A percentile compares a stretch with the other conserved stretches of the same genome.
phyloP scores from a whole-genome alignment of 2,113 vertebrate species.

The Greenwoodochromis staneri region DNA sequence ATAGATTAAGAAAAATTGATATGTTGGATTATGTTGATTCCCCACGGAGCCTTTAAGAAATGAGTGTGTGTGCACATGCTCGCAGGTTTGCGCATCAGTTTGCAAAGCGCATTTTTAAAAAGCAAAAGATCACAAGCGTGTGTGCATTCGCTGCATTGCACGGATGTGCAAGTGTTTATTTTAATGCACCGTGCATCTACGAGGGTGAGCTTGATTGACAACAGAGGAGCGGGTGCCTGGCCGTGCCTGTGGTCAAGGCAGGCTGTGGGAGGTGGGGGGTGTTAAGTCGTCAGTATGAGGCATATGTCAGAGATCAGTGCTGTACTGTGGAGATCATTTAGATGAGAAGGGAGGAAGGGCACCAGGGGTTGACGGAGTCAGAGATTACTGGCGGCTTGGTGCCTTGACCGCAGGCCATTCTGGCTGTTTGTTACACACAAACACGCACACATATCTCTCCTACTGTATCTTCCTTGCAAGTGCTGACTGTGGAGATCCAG shows the following conservation, averaged over 20 bases:
- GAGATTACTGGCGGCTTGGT: slow-evolving; percentile 45
- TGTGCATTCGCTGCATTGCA: slow-evolving; percentile 13
- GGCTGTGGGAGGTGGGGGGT: slow-evolving; percentile 35
- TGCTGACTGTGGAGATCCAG: neutral
- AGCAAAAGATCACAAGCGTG: neutral
- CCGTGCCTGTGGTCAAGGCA: slow-evolving; percentile 31
- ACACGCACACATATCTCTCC: neutral
- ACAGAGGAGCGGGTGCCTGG: neutral
- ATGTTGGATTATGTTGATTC: neutral
- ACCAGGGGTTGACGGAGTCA: neutral
- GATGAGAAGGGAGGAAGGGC: slow-evolving; percentile 18
- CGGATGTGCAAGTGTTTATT: neutral
- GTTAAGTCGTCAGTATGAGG: slow-evolving; percentile 62
- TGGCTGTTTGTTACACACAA: slow-evolving; percentile 1
- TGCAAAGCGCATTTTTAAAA: neutral
- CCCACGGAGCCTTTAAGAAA: neutral
- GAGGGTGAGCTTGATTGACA: slow-evolving; percentile 26
- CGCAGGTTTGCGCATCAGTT: neutral
- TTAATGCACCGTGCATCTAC: neutral
- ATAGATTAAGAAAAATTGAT: neutral
- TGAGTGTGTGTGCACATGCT: neutral
- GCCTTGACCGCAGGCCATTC: slow-evolving; percentile 21
- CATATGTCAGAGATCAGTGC: slow-evolving; percentile 60
- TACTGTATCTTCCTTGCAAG: neutral
- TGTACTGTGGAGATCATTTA: slow-evolving; percentile 30